Base-by-base conservation (phyloP, 2,113 vertebrate genomes). In the Eira barbara region DNA sequence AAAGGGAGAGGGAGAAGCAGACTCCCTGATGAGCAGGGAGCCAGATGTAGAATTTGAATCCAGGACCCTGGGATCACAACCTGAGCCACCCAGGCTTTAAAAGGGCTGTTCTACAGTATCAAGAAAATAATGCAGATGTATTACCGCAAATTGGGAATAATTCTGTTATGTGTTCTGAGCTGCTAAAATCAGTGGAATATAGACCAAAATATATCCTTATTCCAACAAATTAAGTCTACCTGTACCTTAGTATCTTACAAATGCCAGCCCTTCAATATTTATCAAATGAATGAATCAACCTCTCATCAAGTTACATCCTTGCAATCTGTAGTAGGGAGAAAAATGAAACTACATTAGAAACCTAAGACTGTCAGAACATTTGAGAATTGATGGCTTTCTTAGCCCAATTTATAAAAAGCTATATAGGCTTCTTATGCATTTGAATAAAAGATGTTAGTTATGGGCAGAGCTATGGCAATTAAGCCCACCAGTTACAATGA, bases 371-470 rank as follows among this genome's bases (percentile, higher is more conserved):
- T 57, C 76, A 78, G 8, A 88, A 36, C 12, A 87, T 29, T n/a
- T 83, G 73, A 92, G 90, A 95, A 87, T 3, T 36, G 85, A 94
- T 67, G 7, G 73, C 29, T 92, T 95, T 92, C 74, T 93, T 67
- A 67, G 52, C 34, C 36, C 69, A 31, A 59, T 79, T 71, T 83
- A 90, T 59, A 84, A 94, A 96, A 89, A 49, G 63, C 69, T 85
- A 59, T 6, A 63, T 12, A 78, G 81, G 55, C 9, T 31, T 78
- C 52, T 61, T 21, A 57, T 17, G 39, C 23, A 45, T 79, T 97
- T 96, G 29, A 42, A 52, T n/a, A 91, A 76, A 29, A 91, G 67
- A 71, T 73, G 36, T 69, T 31, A 65, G 12, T 15, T 81, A 13
- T 36, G 23, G 36, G 21, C 11, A 73, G 36, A 20, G 29, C 47